Evolutionary conservation across 2,888 invertebrate species (phyloP).

Genomic region (Spisula subtruncata): DNA sequence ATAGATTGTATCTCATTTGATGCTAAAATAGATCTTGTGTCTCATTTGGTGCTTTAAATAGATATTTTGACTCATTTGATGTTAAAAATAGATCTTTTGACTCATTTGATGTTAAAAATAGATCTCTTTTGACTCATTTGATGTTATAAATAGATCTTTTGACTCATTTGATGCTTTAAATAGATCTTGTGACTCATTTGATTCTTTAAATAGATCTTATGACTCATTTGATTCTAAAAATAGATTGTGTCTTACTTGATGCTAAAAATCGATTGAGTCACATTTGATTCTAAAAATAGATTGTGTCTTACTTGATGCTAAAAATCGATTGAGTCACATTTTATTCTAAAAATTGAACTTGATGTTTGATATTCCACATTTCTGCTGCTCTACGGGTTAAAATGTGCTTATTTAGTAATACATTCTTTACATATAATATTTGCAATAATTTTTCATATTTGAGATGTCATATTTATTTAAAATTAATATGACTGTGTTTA

Average conservation of each 20-base stretch:
- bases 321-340: not conserved
- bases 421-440: too few species aligned
- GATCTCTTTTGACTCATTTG: not conserved
- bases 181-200: not conserved
- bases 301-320: not conserved
- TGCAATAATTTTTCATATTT: too few species aligned
- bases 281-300: too few species aligned
- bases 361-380: too few species aligned
- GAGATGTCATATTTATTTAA: too few species aligned
- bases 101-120: not conserved
- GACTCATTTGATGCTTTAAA: not conserved
- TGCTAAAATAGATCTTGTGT: constrained; percentile 5
- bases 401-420: too few species aligned
- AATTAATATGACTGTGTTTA: too few species aligned
- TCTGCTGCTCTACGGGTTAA: too few species aligned
- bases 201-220: not conserved
- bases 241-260: not conserved
- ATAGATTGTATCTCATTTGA: not conserved
- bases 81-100: not conserved
- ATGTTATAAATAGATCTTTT: not conserved
- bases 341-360: too few species aligned
- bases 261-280: not conserved
- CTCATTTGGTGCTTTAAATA: not conserved
- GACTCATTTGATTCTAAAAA: not conserved
- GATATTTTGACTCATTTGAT: not conserved